A percentile compares a stretch with the other conserved stretches of the same genome.
phyloP scores from a whole-genome alignment of 2,888 invertebrate genomes.

The Saturnia pavonia region DNA sequence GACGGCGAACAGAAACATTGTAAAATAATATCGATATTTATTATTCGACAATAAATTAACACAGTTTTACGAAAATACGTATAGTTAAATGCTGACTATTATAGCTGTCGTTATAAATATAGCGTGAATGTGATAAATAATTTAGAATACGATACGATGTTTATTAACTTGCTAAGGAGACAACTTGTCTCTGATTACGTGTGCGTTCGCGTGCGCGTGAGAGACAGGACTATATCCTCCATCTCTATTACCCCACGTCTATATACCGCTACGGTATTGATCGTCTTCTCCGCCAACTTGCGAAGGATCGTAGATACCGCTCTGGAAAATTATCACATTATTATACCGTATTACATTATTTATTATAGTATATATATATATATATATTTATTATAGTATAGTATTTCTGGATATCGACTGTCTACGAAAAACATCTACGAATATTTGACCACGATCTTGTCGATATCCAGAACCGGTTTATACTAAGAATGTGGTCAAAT shows the following conservation, averaged over 20 bases:
- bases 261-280: conserved; percentile 51
- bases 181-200: neutral
- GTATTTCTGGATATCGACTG: too few relatives aligned
- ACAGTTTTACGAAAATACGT: neutral
- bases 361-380: too few relatives aligned
- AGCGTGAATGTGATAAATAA: neutral
- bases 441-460: too few relatives aligned
- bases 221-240: neutral
- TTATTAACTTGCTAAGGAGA: neutral
- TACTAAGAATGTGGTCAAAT: too few relatives aligned
- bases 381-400: too few relatives aligned
- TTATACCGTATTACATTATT: neutral
- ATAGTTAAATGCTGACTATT: neutral
- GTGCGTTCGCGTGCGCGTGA: neutral
- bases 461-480: too few relatives aligned
- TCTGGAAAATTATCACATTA: conserved; percentile 36
- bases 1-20: neutral
- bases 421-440: too few relatives aligned
- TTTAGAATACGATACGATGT: neutral
- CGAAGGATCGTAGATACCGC: conserved; percentile 50
- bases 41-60: neutral
- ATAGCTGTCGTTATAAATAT: neutral
- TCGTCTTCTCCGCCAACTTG: conserved; percentile 34
- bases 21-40: neutral
- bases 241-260: conserved; percentile 24